Evolutionary conservation across 2,888 invertebrate species (phyloP).

Genomic region (Chesias legatella): DNA sequence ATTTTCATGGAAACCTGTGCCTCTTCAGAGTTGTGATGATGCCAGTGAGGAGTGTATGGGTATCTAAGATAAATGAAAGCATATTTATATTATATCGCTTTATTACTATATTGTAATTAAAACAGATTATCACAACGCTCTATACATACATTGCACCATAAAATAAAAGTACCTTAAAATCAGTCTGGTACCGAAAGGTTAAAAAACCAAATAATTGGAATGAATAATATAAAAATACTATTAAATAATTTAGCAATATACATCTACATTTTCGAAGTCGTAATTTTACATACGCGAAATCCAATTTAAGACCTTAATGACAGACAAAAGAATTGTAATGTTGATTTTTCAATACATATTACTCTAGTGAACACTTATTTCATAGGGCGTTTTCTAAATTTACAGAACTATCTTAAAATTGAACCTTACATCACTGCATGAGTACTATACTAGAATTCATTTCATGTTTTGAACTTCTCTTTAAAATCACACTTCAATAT

Average conservation of each 20-base stretch:
- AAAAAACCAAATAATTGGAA: slow-evolving; percentile 72
- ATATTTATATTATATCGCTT: slow-evolving; percentile 37
- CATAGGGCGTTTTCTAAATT: slow-evolving; percentile 64
- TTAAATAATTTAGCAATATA: slow-evolving; percentile 77
- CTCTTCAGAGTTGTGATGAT: no score
- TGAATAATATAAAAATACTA: slow-evolving; percentile 77
- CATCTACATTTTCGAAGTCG: slow-evolving; percentile 53
- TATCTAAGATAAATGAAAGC: slow-evolving; percentile 2
- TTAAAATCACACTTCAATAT: slow-evolving; percentile 60
- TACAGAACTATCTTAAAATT: slow-evolving; percentile 63
- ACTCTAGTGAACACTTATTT: slow-evolving; percentile 78
- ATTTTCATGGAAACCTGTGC: no score
- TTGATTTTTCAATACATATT: slow-evolving; percentile 60
- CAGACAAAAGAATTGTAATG: slow-evolving; percentile 62
- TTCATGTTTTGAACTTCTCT: slow-evolving; percentile 68
- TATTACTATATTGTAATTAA: slow-evolving; percentile 75
- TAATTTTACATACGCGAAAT: slow-evolving; percentile 64
- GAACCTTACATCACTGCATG: slow-evolving; percentile 62
- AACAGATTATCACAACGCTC: slow-evolving; percentile 81
- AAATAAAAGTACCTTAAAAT: slow-evolving; percentile 79
- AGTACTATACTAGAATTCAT: slow-evolving; percentile 59
- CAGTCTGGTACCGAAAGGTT: slow-evolving; percentile 79
- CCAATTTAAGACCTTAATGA: slow-evolving; percentile 67
- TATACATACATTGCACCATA: slow-evolving; percentile 80
- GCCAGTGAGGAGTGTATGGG: no score